phyloP scores from a whole-genome alignment of 2,888 invertebrate species.

The Petrolisthes manimaculis region DNA sequence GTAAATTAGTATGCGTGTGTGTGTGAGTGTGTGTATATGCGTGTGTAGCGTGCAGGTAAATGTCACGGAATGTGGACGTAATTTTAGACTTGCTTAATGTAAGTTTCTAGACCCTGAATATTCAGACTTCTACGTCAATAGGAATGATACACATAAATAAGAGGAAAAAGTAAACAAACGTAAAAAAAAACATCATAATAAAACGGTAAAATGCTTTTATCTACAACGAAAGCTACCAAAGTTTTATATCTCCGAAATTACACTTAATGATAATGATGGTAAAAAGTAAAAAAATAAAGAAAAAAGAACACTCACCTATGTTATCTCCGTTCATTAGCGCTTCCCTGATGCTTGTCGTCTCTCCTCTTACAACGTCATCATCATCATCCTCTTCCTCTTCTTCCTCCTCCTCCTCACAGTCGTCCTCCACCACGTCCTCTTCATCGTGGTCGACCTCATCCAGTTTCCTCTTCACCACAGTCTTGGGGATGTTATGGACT shows the following conservation, averaged over 20 bases:
- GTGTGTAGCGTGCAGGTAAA: neutral
- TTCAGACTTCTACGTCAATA: too few species aligned
- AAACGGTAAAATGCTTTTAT: too few species aligned
- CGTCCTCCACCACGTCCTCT: slow-evolving; percentile 25
- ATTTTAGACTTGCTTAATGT: too few species aligned
- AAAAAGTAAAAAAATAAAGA: neutral
- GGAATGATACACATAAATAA: too few species aligned
- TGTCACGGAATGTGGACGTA: too few species aligned
- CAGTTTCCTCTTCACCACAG: slow-evolving; percentile 39
- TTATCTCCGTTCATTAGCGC: slow-evolving; percentile 32
- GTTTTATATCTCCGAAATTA: too few species aligned
- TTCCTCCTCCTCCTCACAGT: slow-evolving; percentile 21
- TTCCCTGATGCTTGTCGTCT: slow-evolving; percentile 32
- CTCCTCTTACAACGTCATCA: slow-evolving; percentile 15
- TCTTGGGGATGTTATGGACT: neutral
- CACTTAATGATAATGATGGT: neutral
- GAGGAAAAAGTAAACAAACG: too few species aligned
- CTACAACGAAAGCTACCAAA: too few species aligned
- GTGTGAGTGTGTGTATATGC: neutral
- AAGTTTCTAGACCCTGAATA: too few species aligned
- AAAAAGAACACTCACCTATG: slow-evolving; percentile 20
- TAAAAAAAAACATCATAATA: too few species aligned
- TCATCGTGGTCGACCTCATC: slow-evolving; percentile 44
- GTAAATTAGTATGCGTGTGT: neutral
- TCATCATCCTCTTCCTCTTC: slow-evolving; percentile 29